These are phyloP conservation scores for Imbricaverruca yamaguchii DNA, from an alignment of 2,888 invertebrate genomes.

Conservation along the genomic window DNA sequence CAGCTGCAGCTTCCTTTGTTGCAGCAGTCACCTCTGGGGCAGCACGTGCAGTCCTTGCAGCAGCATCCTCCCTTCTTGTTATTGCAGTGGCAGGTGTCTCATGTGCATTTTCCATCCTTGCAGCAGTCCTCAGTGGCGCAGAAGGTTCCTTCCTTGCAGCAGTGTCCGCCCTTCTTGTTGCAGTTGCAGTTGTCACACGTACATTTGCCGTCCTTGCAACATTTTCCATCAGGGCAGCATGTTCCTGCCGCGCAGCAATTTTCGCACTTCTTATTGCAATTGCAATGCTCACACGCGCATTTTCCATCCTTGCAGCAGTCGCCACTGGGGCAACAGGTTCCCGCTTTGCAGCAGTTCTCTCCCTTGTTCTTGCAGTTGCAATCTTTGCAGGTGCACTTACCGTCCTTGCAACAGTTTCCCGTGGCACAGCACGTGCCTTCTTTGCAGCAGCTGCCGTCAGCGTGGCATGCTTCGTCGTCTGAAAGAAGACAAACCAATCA, in stretches of 20 bases:
- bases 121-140: background rate
- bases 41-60: background rate
- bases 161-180: background rate
- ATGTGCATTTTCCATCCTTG: background rate
- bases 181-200: background rate
- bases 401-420: background rate
- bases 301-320: background rate
- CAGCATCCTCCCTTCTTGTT: background rate
- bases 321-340: no score
- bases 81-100: background rate
- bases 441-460: no score
- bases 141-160: conserved; percentile 9
- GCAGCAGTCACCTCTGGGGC: background rate
- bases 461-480: no score
- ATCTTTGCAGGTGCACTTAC: background rate
- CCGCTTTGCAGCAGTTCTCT: background rate
- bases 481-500: no score
- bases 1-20: background rate
- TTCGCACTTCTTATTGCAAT: background rate
- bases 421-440: background rate
- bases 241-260: no score
- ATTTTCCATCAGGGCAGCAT: background rate
- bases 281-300: background rate
- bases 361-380: background rate
- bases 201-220: background rate